Percentiles rank a stretch among this genome's conserved stretches.
Evolutionary conservation across 2,888 invertebrate genomes (phyloP).

Genomic region (Syrista parreyssii): DNA sequence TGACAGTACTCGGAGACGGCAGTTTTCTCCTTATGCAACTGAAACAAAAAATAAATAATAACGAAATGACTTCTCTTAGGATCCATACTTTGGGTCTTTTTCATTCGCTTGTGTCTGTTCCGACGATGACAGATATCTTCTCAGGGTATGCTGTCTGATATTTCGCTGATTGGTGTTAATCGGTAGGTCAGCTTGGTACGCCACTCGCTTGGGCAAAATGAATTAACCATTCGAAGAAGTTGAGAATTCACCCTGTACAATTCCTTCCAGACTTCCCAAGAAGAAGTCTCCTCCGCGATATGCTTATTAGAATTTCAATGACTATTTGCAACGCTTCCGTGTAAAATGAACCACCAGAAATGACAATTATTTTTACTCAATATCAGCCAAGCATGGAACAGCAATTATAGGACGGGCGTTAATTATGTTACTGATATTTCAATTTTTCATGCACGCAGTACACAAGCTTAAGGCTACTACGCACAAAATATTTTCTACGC

Average conservation of each 20-base stretch:
- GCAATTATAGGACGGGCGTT: no score
- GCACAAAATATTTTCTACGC: neutral
- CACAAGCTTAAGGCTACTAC: neutral
- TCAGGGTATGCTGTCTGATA: slow-evolving; percentile 29
- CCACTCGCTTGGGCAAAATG: slow-evolving; percentile 31
- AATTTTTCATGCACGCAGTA: neutral
- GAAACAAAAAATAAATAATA: slow-evolving; percentile 9
- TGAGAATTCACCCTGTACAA: neutral
- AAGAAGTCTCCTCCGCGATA: neutral
- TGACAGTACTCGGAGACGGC: slow-evolving; percentile 12
- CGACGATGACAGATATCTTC: slow-evolving; percentile 8
- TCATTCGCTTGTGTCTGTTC: neutral
- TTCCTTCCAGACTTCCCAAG: neutral
- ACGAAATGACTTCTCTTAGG: neutral
- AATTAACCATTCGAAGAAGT: slow-evolving; percentile 6
- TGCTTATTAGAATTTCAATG: neutral
- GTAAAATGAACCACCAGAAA: neutral
- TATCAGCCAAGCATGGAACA: neutral
- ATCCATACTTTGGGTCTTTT: neutral
- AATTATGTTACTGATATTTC: neutral
- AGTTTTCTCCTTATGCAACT: slow-evolving; percentile 14
- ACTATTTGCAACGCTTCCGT: neutral
- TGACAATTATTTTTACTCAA: neutral
- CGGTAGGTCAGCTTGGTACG: slow-evolving; percentile 46
- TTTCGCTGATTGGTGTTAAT: slow-evolving; percentile 55